Evolutionary conservation across 92 coral and sea anemone genomes (phyloP), one percentile per base, ranked within the genome.

Genomic region (Epizoanthus rinbou): DNA sequence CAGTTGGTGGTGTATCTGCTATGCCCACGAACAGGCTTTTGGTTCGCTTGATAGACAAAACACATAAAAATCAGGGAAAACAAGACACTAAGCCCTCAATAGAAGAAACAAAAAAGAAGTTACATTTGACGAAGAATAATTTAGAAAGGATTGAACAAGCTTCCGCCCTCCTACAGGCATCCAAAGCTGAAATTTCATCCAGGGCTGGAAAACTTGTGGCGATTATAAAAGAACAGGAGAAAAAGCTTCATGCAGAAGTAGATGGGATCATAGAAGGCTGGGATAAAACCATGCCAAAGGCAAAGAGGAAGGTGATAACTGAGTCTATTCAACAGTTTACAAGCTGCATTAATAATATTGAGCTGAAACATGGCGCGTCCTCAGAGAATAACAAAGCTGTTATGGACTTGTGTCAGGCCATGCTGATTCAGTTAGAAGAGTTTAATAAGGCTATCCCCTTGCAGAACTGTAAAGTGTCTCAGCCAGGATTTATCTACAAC

Each of bases 11-110:
- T 15, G 73, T 67, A 10, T 25, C n/a, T 15, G 73, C 73, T 16
- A 67, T 67, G 73, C 73, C 73, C 8, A 67, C 73, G 21, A 67
- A 67, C 73, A 67, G 19, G 39, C 73, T 67, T 67, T 41, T 67
- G 18, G 73, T 67, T 25, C 73, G 73, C 43, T 67, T 67, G 50
- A 41, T 67, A 14, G 73, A 67, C 47, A 67, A 67, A 67, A 67
- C 73, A 67, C 6, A 19, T 19, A 67, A 67, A 67, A 15, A n/a
- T 5, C 47, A 33, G 22, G 47, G 35, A 15, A 67, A 67, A 33
- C n/a, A 28, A 33, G 50, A 35, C 39, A 6, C 73, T 35, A 33
- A 41, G 3, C 73, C 73, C 39, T 67, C 73, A 4, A 14, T 67
- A 33, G 45, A 67, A 67, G 73, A 3, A 4, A 67, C 73, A 35